These are phyloP conservation scores for Eumaeus atala DNA, from an alignment of 1,140 invertebrate genomes.

Conservation along the genomic window DNA sequence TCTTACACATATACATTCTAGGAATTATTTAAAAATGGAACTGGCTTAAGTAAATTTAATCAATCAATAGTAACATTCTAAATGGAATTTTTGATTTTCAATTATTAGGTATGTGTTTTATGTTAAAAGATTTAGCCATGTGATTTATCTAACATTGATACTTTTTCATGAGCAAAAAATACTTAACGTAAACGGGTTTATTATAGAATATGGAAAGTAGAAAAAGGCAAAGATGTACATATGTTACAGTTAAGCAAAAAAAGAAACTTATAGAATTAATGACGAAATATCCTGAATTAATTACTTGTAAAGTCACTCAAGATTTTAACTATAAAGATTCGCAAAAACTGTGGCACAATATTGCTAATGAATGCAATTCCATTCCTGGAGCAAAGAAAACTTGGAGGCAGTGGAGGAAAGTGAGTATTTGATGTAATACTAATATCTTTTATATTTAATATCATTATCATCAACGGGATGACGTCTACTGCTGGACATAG, in stretches of 20 bases:
- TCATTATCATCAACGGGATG: too few relatives aligned
- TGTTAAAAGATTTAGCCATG: too few relatives aligned
- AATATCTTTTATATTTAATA: constrained; percentile 7
- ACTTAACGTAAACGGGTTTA: background rate
- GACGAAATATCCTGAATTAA: constrained; percentile 49
- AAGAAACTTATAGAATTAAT: constrained; percentile 57
- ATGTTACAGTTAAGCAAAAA: constrained; percentile 53
- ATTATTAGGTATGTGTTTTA: too few relatives aligned
- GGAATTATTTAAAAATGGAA: too few relatives aligned
- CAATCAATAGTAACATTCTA: too few relatives aligned
- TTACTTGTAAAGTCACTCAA: constrained; percentile 48
- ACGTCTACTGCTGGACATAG: too few relatives aligned
- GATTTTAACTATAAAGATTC: constrained; percentile 52
- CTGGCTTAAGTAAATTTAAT: too few relatives aligned
- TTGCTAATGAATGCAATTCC: constrained; percentile 55
- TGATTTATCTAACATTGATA: too few relatives aligned
- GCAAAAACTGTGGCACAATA: constrained; percentile 52
- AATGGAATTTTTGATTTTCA: too few relatives aligned
- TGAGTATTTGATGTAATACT: constrained; percentile 19
- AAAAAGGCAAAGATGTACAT: constrained; percentile 44
- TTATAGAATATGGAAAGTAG: constrained; percentile 41
- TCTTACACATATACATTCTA: too few relatives aligned
- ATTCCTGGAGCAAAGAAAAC: constrained; percentile 57
- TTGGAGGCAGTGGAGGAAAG: constrained; percentile 64
- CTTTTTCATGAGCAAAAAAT: too few relatives aligned